Conservation (phyloP, 1,140 invertebrate species). For the Tribolium castaneum region DNA sequence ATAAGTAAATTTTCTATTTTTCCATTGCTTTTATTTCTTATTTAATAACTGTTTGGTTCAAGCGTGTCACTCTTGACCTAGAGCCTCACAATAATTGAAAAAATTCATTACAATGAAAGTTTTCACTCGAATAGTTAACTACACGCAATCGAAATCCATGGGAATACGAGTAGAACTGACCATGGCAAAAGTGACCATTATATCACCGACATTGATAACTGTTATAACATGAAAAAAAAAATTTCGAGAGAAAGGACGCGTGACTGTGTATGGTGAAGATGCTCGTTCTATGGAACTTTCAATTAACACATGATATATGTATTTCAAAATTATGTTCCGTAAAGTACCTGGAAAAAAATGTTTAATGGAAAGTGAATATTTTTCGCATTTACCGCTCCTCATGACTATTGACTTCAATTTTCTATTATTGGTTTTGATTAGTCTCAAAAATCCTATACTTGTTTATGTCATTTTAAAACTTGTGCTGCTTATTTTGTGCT, state of each 20-base stretch:
- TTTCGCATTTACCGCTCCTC: too few species aligned
- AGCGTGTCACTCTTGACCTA: not conserved
- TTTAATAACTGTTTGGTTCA: not conserved
- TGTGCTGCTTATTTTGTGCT: too few species aligned
- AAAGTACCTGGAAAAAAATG: too few species aligned
- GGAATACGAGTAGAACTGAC: not conserved
- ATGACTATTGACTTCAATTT: too few species aligned
- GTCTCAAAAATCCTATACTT: too few species aligned
- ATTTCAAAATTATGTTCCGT: too few species aligned
- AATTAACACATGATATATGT: not conserved
- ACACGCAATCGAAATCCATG: not conserved
- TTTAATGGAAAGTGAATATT: too few species aligned
- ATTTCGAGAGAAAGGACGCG: not conserved
- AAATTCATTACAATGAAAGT: not conserved
- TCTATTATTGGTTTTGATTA: too few species aligned
- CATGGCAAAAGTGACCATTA: not conserved
- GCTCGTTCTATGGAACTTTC: not conserved
- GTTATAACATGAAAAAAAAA: not conserved
- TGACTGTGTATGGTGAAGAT: not conserved
- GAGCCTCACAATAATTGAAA: not conserved
- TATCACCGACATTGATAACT: not conserved
- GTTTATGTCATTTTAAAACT: too few species aligned
- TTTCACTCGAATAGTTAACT: not conserved
- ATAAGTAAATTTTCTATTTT: not conserved
- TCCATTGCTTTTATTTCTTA: not conserved